These are phyloP conservation scores for Amblyteles armatorius DNA, from an alignment of 2,888 invertebrate genomes.

Conservation along the genomic window DNA sequence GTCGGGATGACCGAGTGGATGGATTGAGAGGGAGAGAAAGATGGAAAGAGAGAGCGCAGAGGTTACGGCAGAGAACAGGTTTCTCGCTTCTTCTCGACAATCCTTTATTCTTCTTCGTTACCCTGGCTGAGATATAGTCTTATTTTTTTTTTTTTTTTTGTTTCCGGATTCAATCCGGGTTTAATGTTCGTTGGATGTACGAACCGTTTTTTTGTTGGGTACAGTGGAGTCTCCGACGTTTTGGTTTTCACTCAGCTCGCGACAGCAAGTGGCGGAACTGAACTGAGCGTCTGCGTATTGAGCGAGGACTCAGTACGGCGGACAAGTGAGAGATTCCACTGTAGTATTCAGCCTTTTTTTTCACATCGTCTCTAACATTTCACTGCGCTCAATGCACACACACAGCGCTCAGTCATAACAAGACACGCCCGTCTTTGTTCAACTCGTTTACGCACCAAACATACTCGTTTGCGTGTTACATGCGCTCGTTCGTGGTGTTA, in stretches of 20 bases:
- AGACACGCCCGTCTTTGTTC: constrained; percentile 36
- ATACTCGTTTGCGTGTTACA: not conserved
- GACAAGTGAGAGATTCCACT: not conserved
- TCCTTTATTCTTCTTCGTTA: constrained; percentile 9
- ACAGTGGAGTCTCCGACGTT: too few species aligned
- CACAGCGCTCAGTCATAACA: constrained; percentile 25
- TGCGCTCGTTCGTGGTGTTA: constrained; percentile 43
- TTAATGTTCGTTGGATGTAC: too few species aligned
- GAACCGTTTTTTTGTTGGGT: too few species aligned
- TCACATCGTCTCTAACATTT: constrained; percentile 16
- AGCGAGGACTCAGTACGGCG: not conserved
- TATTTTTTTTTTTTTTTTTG: constrained; percentile 7
- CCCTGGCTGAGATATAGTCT: not conserved
- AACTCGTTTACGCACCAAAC: constrained; percentile 37
- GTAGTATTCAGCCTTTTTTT: not conserved
- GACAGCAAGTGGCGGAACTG: too few species aligned
- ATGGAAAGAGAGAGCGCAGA: constrained; percentile 4
- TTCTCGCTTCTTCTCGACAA: constrained; percentile 46
- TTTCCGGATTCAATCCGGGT: constrained; percentile 8
- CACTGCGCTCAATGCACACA: constrained; percentile 24
- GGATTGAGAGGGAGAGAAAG: not conserved
- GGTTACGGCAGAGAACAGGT: constrained; percentile 54
- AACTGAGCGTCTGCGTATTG: not conserved
- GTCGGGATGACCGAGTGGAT: constrained; percentile 34
- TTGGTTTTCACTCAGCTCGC: too few species aligned